phyloP scores from a whole-genome alignment of 1,140 invertebrate genomes.

The Asobara japonica region DNA sequence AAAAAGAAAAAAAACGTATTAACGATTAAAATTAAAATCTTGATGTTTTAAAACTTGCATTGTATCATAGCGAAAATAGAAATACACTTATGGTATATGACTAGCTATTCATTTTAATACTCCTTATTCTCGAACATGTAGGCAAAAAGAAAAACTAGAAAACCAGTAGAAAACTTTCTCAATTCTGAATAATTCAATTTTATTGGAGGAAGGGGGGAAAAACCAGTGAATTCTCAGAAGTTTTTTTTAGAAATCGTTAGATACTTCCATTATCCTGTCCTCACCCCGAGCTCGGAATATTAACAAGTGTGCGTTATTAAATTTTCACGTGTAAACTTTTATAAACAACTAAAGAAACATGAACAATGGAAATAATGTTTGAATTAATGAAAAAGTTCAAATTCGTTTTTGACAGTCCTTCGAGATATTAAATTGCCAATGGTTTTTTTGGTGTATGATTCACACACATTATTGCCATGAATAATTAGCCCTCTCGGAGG shows the following conservation, averaged over 20 bases:
- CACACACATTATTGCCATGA: not conserved
- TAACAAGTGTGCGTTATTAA: not conserved
- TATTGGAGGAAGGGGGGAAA: not conserved
- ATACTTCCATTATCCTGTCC: not conserved
- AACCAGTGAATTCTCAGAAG: not conserved
- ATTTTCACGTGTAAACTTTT: slow-evolving; percentile 34
- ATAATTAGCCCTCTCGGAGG: too few species aligned
- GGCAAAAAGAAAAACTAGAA: not conserved
- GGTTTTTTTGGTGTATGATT: not conserved
- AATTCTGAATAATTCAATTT: not conserved
- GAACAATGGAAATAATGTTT: not conserved
- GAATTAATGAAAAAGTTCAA: not conserved
- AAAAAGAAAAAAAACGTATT: too few species aligned
- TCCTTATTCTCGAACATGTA: slow-evolving; percentile 20
- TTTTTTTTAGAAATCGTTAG: slow-evolving; percentile 5
- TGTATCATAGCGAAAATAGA: slow-evolving; percentile 56
- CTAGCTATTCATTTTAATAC: slow-evolving; percentile 21
- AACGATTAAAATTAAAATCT: slow-evolving; percentile 39
- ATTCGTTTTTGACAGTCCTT: not conserved
- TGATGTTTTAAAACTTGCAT: slow-evolving; percentile 46
- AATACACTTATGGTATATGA: slow-evolving; percentile 16
- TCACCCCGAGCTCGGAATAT: not conserved
- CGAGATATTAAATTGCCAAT: not conserved
- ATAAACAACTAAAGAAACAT: slow-evolving; percentile 20
- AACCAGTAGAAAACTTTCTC: not conserved